These are phyloP conservation scores for Oreochromis niloticus DNA, from an alignment of 2,113 vertebrate species.

Conservation along the genomic window DNA sequence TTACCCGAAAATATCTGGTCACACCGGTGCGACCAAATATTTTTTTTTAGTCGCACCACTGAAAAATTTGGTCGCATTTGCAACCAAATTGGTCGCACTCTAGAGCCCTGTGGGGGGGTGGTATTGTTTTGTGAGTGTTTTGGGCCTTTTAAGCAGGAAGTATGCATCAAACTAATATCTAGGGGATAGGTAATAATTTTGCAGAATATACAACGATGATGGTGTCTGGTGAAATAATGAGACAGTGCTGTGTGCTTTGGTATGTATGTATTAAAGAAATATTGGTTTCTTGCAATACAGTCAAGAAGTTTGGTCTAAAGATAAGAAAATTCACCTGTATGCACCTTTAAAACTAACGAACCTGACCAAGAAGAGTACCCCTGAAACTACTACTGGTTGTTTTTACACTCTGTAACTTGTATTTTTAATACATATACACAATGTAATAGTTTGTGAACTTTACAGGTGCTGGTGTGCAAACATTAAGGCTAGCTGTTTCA, in stretches of 20 bases:
- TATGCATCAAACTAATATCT: background rate
- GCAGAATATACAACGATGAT: background rate
- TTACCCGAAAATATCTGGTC: too few relatives aligned
- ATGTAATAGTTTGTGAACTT: background rate
- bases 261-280: background rate
- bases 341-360: background rate
- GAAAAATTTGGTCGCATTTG: too few relatives aligned
- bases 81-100: too few relatives aligned
- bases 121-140: background rate
- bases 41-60: too few relatives aligned
- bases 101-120: background rate
- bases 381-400: background rate
- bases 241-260: background rate
- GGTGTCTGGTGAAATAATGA: background rate
- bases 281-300: background rate
- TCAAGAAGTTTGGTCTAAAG: background rate
- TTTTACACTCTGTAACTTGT: background rate
- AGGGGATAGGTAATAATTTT: background rate
- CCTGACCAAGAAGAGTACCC: background rate
- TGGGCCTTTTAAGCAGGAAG: background rate
- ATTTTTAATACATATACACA: too few relatives aligned
- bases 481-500: background rate
- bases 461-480: background rate
- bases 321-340: background rate
- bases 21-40: too few relatives aligned